Evolutionary conservation across 1,140 invertebrate genomes (phyloP).

Genomic region (Drosophila kepulauana): DNA sequence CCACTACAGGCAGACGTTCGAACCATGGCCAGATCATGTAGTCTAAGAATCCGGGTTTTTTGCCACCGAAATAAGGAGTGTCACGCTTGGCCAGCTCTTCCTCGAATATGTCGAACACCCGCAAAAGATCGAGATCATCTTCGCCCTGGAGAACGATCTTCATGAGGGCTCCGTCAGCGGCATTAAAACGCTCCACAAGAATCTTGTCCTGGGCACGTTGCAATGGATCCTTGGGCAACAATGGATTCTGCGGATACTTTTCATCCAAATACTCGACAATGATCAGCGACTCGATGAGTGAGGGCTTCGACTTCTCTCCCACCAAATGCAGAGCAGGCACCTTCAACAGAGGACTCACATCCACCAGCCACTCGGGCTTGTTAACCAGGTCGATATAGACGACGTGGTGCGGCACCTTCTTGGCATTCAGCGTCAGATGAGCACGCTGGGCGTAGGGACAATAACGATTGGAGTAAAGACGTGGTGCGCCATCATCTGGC

Average conservation of each 20-base stretch:
- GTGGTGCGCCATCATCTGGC: slow-evolving; percentile 87
- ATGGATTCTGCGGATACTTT: slow-evolving; percentile 88
- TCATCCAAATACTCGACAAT: slow-evolving; percentile 94
- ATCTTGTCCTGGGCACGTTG: slow-evolving; percentile 91
- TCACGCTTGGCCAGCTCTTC: slow-evolving; percentile 88
- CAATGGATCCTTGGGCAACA: slow-evolving; percentile 90
- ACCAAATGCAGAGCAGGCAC: slow-evolving; percentile 92
- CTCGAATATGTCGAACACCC: slow-evolving; percentile 88
- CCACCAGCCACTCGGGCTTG: slow-evolving; percentile 93
- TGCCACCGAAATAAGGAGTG: slow-evolving; percentile 89
- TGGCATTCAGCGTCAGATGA: slow-evolving; percentile 92
- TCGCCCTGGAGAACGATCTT: slow-evolving; percentile 33
- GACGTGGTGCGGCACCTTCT: slow-evolving; percentile 92
- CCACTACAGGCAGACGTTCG: slow-evolving; percentile 86
- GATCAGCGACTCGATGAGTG: slow-evolving; percentile 92
- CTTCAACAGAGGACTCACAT: slow-evolving; percentile 89
- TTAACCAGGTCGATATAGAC: slow-evolving; percentile 92
- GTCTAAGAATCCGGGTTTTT: slow-evolving; percentile 91
- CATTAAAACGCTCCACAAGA: slow-evolving; percentile 89
- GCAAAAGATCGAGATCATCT: slow-evolving; percentile 47
- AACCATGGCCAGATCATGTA: slow-evolving; percentile 96
- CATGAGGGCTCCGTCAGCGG: slow-evolving; percentile 33
- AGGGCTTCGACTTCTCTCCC: slow-evolving; percentile 86
- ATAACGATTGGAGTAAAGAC: slow-evolving; percentile 94
- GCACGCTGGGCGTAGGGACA: slow-evolving; percentile 95